Base-by-base conservation (phyloP, 2,888 invertebrate species). In the Therioaphis trifolii region DNA sequence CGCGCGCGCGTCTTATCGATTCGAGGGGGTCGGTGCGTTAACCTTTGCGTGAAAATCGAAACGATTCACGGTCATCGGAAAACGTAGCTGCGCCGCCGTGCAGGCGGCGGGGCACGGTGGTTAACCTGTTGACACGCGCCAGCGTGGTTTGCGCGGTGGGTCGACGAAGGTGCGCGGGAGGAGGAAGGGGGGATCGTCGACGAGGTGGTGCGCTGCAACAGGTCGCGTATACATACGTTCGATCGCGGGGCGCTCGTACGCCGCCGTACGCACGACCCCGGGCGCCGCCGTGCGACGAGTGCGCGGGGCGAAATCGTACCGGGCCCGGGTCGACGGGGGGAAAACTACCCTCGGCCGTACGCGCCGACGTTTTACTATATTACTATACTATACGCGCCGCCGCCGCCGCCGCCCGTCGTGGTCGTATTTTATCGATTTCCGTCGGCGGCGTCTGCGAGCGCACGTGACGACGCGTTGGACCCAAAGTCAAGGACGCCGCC, bases 401-500 rank as follows among this genome's bases (percentile, higher is more conserved):
- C n/a, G n/a, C n/a, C n/a, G n/a, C n/a, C n/a, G n/a, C n/a, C 52
- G 66, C 21, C 52, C 15, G 78, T 52, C 78, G 78, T 77, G n/a
- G n/a, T n/a, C 35, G 43, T 35, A 46, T 27, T 74, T 71, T 80
- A 80, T 80, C 80, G 80, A 72, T 80, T 72, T 12, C 49, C 43
- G 29, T 46, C 55, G 12, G 24, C 55, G 29, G 18, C 43, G n/a
- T n/a, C 58, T 12, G 21, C 3, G 58, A 49, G 46, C 29, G 52
- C 68, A 78, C 78, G 69, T 29, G 43, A 80, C 27, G 15, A 3
- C 35, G 43, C n/a, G n/a, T n/a, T n/a, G n/a, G n/a, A 49, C 49
- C 58, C 80, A 74, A 82, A 74, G 72, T 72, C 82, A 72, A 72
- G 82, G 82, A 74, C 82, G 80, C 18, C 21, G 2, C 12, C 63